Evolutionary conservation across 2,113 vertebrate genomes (phyloP).

Genomic region (Rhipidura dahli): DNA sequence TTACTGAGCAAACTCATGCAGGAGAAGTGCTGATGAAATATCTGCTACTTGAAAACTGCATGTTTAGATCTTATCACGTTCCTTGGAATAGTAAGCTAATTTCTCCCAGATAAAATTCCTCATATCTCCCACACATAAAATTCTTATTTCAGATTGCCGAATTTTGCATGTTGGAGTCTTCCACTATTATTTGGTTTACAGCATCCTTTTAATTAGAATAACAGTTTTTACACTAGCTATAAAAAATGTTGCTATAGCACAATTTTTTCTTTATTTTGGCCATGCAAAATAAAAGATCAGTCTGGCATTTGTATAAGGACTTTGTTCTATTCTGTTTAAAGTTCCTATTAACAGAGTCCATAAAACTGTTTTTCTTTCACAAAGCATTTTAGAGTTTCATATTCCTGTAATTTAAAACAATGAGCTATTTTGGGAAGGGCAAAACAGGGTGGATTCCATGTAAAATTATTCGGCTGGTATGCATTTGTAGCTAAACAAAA

Average conservation of each 20-base stretch:
- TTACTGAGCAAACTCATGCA: background rate
- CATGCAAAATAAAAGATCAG: background rate
- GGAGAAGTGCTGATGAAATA: background rate
- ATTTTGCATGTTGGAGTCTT: background rate
- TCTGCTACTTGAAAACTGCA: background rate
- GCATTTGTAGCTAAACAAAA: background rate
- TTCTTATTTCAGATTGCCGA: background rate
- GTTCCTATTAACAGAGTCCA: background rate
- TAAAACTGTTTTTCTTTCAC: background rate
- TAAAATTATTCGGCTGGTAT: background rate
- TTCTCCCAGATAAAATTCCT: background rate
- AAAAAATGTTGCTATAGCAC: background rate
- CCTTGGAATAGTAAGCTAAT: background rate
- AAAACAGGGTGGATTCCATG: background rate
- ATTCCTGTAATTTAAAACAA: background rate
- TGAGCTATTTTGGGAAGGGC: background rate
- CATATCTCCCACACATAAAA: background rate
- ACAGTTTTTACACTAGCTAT: background rate
- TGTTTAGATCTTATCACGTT: background rate
- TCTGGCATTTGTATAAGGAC: background rate
- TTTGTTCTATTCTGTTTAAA: background rate
- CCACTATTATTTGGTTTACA: background rate
- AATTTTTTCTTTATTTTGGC: background rate
- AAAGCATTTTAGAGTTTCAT: background rate
- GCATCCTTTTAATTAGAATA: background rate